Percentiles rank a stretch among this genome's conserved stretches.
These are phyloP conservation scores for Catharus ustulatus DNA, from an alignment of 2,797 vertebrate species.

Conservation along the genomic window DNA sequence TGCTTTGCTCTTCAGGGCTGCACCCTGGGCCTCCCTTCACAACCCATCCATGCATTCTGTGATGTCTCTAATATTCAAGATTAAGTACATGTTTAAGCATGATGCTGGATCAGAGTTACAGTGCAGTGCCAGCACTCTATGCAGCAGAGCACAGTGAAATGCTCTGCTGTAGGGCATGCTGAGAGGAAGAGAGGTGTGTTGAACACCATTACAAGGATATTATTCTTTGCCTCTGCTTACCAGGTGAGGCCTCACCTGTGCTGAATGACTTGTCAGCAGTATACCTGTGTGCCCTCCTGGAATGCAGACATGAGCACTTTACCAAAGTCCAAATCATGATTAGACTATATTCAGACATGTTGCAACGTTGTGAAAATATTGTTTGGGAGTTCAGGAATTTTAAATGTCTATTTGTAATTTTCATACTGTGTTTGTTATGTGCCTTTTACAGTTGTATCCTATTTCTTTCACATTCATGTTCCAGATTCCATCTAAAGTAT, in stretches of 20 bases:
- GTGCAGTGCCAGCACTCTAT: no score
- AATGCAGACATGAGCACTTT: neutral
- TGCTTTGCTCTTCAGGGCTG: neutral
- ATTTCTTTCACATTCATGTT: neutral
- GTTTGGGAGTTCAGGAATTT: neutral
- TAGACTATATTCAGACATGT: neutral
- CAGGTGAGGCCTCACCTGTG: neutral
- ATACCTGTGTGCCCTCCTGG: no score
- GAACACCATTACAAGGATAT: neutral
- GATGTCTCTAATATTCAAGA: neutral
- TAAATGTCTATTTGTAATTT: neutral
- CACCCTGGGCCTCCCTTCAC: neutral
- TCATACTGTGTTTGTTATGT: neutral
- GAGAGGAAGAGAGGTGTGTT: neutral
- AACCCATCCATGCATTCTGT: neutral
- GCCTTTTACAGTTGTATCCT: neutral
- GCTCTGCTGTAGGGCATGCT: neutral
- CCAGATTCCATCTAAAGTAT: neutral
- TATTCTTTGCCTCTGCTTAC: neutral
- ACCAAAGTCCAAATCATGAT: neutral
- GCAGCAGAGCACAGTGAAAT: neutral
- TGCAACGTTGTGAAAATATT: neutral
- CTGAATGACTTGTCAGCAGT: neutral
- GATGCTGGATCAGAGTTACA: neutral
- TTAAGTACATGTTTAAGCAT: neutral